A percentile compares a stretch with the other conserved stretches of the same genome.
Evolutionary conservation across 2,797 vertebrate species (phyloP).

Genomic region (Myotis daubentonii): DNA sequence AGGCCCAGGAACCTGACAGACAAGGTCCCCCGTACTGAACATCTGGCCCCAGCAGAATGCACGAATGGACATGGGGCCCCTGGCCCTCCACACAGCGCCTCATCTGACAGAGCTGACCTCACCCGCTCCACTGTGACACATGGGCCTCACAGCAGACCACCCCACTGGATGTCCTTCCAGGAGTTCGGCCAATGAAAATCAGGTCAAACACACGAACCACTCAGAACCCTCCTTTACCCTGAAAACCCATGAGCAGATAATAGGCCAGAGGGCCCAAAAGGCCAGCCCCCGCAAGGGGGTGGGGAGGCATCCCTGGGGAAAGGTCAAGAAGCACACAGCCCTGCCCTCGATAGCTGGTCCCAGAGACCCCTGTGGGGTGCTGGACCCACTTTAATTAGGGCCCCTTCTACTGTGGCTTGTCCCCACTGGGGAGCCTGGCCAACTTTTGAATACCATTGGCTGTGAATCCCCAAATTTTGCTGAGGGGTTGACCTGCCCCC

Average conservation of each 20-base stretch:
- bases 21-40: not conserved
- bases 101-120: not conserved
- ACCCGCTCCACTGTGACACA: not conserved
- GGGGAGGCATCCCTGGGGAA: not conserved
- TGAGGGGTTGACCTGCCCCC: not conserved
- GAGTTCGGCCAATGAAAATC: not conserved
- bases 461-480: not conserved
- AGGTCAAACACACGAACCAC: not conserved
- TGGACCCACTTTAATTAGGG: not conserved
- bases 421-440: not conserved
- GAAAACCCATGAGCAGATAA: not conserved
- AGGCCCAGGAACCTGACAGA: not conserved
- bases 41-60: not conserved
- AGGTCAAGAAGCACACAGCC: not conserved
- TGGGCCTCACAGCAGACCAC: rapidly evolving
- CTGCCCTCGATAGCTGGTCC: not conserved
- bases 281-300: not conserved
- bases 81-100: not conserved
- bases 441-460: not conserved
- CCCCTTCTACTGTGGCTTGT: not conserved
- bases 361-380: not conserved
- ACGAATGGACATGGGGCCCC: not conserved
- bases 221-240: not conserved
- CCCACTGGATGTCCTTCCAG: not conserved
- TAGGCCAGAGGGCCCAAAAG: not conserved